Conservation (phyloP, 2,113 vertebrate genomes). For the Hemiscyllium ocellatum region DNA sequence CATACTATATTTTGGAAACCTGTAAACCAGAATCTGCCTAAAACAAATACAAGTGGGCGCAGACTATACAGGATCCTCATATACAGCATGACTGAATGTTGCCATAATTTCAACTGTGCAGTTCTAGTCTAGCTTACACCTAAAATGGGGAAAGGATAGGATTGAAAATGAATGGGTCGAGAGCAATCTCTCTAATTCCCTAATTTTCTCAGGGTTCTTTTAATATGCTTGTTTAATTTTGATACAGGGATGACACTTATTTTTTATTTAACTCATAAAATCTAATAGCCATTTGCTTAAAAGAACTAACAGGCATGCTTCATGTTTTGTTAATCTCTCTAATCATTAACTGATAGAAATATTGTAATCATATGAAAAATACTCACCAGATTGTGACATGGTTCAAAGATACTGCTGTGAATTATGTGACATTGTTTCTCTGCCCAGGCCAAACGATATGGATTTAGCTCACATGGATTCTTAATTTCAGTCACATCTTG, state of each 20-base stretch:
- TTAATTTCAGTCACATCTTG: conserved; percentile 48
- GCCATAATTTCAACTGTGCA: neutral
- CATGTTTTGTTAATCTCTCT: neutral
- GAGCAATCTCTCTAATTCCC: neutral
- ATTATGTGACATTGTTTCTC: conserved; percentile 60
- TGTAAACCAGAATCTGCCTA: neutral
- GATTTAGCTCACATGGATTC: conserved; percentile 60
- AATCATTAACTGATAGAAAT: neutral
- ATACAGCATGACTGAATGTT: neutral
- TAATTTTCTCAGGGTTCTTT: neutral
- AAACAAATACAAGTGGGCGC: neutral
- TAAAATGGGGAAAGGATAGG: neutral
- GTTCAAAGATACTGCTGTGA: conserved; percentile 53
- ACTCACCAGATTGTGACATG: conserved; percentile 62
- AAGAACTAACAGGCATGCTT: neutral
- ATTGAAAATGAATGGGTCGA: neutral
- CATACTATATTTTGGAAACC: neutral
- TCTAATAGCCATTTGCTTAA: too few relatives aligned
- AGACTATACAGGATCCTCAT: neutral
- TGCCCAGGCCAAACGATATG: conserved; percentile 62
- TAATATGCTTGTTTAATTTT: neutral
- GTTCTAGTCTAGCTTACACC: neutral
- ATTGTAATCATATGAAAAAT: neutral
- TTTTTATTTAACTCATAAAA: neutral
- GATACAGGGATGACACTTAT: neutral